Evolutionary conservation across 2,888 invertebrate species (phyloP).

Genomic region (Aphidius colemani): DNA sequence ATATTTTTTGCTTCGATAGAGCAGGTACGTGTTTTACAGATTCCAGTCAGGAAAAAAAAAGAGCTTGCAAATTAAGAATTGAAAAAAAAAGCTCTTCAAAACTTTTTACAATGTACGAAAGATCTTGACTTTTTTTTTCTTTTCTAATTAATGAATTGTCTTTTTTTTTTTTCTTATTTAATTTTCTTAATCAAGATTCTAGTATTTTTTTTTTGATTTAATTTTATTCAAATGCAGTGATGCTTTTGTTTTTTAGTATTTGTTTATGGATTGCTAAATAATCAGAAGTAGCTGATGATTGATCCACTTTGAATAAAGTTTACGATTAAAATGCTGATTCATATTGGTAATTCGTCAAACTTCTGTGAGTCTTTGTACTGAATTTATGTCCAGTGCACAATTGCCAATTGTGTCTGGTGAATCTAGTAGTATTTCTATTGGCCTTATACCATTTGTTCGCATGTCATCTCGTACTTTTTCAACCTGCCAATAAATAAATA

Average conservation of each 20-base stretch:
- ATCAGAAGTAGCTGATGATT: neutral
- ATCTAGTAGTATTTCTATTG: constrained; percentile 66
- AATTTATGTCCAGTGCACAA: constrained; percentile 63
- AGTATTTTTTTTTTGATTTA: constrained; percentile 6
- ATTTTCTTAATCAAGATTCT: neutral
- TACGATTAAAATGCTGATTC: neutral
- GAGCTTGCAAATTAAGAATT: too few species aligned
- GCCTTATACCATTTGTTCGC: constrained; percentile 67
- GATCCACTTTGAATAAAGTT: too few species aligned
- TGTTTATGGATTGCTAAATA: too few species aligned
- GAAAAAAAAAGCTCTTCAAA: too few species aligned
- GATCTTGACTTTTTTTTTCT: too few species aligned
- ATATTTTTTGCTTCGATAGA: constrained; percentile 4
- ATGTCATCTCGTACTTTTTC: constrained; percentile 68
- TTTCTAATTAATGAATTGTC: too few species aligned
- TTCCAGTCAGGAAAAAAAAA: too few species aligned
- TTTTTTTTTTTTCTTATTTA: too few species aligned
- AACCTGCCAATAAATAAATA: constrained; percentile 47
- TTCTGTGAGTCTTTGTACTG: constrained; percentile 51
- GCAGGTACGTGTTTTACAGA: constrained; percentile 16
- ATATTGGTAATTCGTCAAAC: constrained; percentile 40
- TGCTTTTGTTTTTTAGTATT: too few species aligned
- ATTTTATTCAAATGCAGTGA: neutral
- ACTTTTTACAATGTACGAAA: too few species aligned
- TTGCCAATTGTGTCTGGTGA: constrained; percentile 66